A percentile compares a stretch with the other conserved stretches of the same genome.
These are phyloP conservation scores for Cabera pusaria DNA, from an alignment of 2,888 invertebrate species.

Conservation along the genomic window DNA sequence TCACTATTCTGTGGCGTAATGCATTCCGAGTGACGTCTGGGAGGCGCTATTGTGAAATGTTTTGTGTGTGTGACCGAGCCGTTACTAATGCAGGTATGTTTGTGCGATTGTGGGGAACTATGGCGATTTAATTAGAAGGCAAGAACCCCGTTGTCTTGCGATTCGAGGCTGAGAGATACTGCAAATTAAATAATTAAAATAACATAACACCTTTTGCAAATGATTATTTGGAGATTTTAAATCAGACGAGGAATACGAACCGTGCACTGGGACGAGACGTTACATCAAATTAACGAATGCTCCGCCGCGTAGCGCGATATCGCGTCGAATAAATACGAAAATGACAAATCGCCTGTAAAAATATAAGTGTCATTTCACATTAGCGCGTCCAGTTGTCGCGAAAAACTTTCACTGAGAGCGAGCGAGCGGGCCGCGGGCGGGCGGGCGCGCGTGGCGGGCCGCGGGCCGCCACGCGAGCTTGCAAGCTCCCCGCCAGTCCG, in stretches of 20 bases:
- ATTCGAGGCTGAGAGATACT: too few relatives aligned
- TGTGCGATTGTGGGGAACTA: neutral
- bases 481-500: slow-evolving; percentile 58
- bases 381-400: slow-evolving; percentile 27
- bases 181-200: too few relatives aligned
- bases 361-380: slow-evolving; percentile 34
- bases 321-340: slow-evolving; percentile 26
- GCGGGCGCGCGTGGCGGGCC: slow-evolving; percentile 33
- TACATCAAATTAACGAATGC: slow-evolving; percentile 6
- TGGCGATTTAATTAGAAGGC: too few relatives aligned
- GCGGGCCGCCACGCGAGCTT: slow-evolving; percentile 21
- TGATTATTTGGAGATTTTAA: neutral
- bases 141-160: too few relatives aligned
- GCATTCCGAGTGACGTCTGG: slow-evolving; percentile 16
- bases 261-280: too few relatives aligned
- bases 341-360: slow-evolving; percentile 34
- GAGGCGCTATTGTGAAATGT: slow-evolving; percentile 10
- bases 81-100: slow-evolving; percentile 10
- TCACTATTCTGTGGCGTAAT: slow-evolving; percentile 6
- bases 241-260: neutral
- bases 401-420: slow-evolving; percentile 48
- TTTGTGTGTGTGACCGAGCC: slow-evolving; percentile 8
- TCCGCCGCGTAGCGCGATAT: slow-evolving; percentile 15
- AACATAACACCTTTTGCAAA: too few relatives aligned
- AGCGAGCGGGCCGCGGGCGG: slow-evolving; percentile 16